These are phyloP conservation scores for Scalopus aquaticus DNA, from an alignment of 2,113 vertebrate genomes.

Conservation along the genomic window DNA sequence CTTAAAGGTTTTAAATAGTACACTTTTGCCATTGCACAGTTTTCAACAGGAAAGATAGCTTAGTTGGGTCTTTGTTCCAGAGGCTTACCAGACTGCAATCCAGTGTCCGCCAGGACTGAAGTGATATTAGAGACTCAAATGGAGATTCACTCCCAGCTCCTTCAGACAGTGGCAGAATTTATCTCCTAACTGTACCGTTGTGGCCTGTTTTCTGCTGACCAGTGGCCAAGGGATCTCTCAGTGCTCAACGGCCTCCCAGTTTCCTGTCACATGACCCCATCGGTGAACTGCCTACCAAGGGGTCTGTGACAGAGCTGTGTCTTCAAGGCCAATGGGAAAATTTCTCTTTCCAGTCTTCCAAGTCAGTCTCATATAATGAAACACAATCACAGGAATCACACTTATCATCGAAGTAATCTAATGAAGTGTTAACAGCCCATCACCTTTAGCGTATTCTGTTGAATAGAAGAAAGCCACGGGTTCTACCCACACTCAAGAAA, in stretches of 20 bases:
- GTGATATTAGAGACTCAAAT: background rate
- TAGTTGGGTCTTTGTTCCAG: background rate
- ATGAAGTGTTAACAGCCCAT: background rate
- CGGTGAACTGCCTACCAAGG: accelerated
- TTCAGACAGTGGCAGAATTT: background rate
- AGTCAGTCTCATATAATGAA: background rate
- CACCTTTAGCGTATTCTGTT: background rate
- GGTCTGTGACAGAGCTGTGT: background rate
- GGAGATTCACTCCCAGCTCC: background rate
- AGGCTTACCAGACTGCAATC: background rate
- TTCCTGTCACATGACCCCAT: background rate
- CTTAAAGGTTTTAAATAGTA: background rate
- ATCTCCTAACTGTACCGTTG: background rate
- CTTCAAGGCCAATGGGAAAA: background rate
- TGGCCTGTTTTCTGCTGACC: background rate
- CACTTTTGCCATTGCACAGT: accelerated
- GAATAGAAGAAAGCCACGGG: background rate
- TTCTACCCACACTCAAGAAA: background rate
- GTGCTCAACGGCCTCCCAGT: background rate
- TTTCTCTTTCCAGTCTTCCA: background rate
- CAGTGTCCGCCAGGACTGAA: accelerated
- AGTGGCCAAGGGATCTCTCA: background rate
- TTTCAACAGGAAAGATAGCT: background rate
- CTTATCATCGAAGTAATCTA: background rate
- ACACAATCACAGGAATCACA: background rate